Evolutionary conservation across 2,113 vertebrate species (phyloP).

Genomic region (Lophochroa leadbeateri): DNA sequence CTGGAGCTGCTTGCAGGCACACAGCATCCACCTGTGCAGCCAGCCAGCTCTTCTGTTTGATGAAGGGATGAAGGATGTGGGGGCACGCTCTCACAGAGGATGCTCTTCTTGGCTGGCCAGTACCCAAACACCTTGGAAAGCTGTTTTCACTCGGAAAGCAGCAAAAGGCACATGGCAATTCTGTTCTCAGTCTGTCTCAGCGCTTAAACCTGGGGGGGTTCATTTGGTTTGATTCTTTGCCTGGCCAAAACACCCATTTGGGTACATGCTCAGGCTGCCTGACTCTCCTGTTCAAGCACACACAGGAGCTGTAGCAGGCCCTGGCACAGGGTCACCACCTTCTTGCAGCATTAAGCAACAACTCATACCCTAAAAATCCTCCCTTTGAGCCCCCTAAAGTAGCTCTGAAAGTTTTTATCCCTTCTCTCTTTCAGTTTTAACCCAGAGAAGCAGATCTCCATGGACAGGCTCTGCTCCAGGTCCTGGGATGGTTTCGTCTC

Average conservation of each 20-base stretch:
- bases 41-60: background rate
- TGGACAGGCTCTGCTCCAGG: background rate
- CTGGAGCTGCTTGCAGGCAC: background rate
- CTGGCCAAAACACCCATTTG: background rate
- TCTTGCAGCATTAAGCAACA: background rate
- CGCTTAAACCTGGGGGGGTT: background rate
- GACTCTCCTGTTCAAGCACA: background rate
- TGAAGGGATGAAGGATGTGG: background rate
- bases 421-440: background rate
- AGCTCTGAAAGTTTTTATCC: background rate
- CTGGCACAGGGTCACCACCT: background rate
- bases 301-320: background rate
- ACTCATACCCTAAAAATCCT: background rate
- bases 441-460: background rate
- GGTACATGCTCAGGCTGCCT: background rate
- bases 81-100: accelerated
- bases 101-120: background rate
- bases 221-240: background rate
- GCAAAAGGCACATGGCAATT: accelerated
- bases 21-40: background rate
- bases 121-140: background rate
- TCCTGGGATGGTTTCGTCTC: background rate
- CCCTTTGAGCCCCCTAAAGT: background rate
- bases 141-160: background rate
- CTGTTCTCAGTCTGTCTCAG: background rate